Conservation (phyloP, 1,140 invertebrate genomes). For the Stegodyphus dumicola region DNA sequence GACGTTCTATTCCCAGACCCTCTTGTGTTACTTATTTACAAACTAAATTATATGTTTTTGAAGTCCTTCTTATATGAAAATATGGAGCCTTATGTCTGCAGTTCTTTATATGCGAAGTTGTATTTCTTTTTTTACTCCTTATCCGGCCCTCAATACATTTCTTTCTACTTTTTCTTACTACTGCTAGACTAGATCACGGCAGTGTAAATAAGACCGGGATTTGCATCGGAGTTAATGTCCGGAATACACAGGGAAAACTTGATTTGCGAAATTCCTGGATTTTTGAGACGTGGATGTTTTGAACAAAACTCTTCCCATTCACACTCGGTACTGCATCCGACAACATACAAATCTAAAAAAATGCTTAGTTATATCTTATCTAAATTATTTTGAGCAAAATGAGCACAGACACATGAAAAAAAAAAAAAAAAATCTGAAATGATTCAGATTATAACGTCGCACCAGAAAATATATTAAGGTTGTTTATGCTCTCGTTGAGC, state of each 20-base stretch:
- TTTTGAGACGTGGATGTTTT: neutral
- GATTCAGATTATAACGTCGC: no score
- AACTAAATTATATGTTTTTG: conserved; percentile 61
- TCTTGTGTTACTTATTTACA: conserved; percentile 57
- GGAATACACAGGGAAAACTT: neutral
- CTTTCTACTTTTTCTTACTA: neutral
- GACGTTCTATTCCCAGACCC: conserved; percentile 38
- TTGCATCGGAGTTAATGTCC: neutral
- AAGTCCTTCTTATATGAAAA: conserved; percentile 53
- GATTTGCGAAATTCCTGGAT: neutral
- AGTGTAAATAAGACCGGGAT: neutral
- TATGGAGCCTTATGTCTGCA: conserved; percentile 20
- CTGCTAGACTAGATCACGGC: neutral
- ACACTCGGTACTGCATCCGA: no score
- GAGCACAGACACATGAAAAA: no score
- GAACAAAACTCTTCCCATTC: no score
- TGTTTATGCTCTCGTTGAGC: no score
- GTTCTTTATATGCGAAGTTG: neutral
- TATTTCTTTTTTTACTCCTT: neutral
- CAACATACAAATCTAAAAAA: no score
- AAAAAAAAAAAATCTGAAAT: no score
- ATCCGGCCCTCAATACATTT: neutral
- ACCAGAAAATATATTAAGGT: no score
- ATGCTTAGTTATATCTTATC: no score
- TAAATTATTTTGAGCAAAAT: no score